A percentile compares a stretch with the other conserved stretches of the same genome.
Conservation (phyloP, 2,888 invertebrate genomes). For the Ceriagrion tenellum region DNA sequence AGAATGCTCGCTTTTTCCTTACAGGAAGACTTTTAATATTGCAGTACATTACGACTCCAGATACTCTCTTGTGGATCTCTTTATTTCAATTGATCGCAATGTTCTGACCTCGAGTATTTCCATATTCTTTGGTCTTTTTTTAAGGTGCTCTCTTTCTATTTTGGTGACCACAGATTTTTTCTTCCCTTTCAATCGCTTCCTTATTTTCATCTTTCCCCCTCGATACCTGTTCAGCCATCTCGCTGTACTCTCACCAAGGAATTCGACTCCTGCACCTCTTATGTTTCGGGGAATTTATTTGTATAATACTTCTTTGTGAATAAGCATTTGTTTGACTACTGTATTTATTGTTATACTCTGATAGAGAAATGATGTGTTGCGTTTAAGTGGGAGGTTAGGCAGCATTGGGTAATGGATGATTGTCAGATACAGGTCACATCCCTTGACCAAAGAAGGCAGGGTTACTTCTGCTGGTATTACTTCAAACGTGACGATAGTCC, state of each 20-base stretch:
- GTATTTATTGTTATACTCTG: background rate
- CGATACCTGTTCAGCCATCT: no score
- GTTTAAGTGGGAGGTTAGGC: background rate
- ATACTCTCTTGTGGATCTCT: background rate
- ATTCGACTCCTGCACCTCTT: background rate
- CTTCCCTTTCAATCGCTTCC: no score
- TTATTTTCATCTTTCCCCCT: no score
- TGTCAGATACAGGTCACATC: no score
- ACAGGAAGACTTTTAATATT: background rate
- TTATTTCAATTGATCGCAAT: background rate
- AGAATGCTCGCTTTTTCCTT: no score
- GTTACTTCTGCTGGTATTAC: no score
- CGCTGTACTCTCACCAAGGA: background rate
- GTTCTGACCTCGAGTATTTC: background rate
- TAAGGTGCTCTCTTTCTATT: background rate
- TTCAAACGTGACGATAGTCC: no score
- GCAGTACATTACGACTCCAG: background rate
- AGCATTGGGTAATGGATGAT: background rate
- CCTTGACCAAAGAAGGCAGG: no score
- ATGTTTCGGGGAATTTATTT: background rate
- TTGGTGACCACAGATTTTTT: no score
- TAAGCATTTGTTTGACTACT: background rate
- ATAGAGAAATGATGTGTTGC: background rate
- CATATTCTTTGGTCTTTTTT: background rate
- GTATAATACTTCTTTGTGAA: background rate